These are phyloP conservation scores for Phytoseiulus persimilis DNA, from an alignment of 2,888 invertebrate genomes.

Conservation along the genomic window DNA sequence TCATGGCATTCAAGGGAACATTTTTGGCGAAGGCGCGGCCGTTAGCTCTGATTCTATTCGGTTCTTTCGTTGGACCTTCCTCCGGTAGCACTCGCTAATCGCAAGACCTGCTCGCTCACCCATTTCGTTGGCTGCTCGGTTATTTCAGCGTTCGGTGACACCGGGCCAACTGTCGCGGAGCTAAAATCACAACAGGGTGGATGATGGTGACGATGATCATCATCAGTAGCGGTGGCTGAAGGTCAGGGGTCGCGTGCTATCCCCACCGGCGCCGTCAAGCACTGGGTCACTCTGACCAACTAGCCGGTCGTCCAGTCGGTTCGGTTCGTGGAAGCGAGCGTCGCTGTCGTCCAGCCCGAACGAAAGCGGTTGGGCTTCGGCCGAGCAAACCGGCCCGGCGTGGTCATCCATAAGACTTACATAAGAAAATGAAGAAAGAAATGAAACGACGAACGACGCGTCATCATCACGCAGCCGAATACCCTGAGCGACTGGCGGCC, in stretches of 20 bases:
- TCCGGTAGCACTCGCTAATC: not conserved
- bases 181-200: slow-evolving; percentile 5
- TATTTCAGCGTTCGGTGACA: not conserved
- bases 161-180: not conserved
- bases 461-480: not conserved
- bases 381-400: not conserved
- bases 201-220: slow-evolving; percentile 5
- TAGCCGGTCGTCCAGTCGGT: not conserved
- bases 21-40: not conserved
- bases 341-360: too few species aligned
- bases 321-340: too few species aligned
- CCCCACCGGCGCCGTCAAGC: not conserved
- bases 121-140: not conserved
- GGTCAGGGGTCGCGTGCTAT: not conserved
- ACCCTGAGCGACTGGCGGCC: too few species aligned
- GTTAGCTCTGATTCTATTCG: not conserved
- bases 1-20: too few species aligned
- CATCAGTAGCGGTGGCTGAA: not conserved
- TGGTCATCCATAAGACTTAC: slow-evolving; percentile 5
- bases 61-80: not conserved
- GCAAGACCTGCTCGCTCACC: not conserved
- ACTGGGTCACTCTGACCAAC: not conserved
- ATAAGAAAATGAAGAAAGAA: not conserved
- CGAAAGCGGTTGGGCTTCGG: not conserved
- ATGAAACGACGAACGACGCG: not conserved